Evolutionary conservation across 2,797 vertebrate species (phyloP), one percentile per base, ranked within the genome.

Genomic region (Peromyscus melanophrys): DNA sequence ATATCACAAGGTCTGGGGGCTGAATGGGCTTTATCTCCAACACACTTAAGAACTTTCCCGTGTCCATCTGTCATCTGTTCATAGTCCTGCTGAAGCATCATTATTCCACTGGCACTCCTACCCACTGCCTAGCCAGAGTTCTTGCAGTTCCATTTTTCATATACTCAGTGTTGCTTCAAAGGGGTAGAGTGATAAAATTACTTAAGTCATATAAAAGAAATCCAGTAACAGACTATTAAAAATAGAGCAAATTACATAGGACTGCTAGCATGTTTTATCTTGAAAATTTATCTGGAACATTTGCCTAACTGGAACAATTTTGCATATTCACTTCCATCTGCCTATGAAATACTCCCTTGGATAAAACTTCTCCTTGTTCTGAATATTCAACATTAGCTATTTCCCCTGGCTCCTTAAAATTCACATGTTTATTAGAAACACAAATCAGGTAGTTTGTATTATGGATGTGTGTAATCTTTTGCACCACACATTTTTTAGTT

Each of bases 261-360:
- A 69, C 69, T 91, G 84, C 73, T 98, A 96, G 89, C 96, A 97
- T 96, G 95, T 96, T 98, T 97, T 97, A 98, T 97, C 96, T 98
- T 95, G 95, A 98, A 97, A 98, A 97, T 97, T 97, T 97, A 97
- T 98, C 91, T 97, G 93, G 91, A 97, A 95, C 95, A 96, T 97
- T 97, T 96, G 96, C 97, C 95, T 97, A 97, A 98, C 95, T 97
- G 92, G 96, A 97, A 96, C 94, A 97, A 89, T 96, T 97, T 98
- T 98, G 92, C 96, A 97, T 97, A 97, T 97, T 97, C 96, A 98
- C 94, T 97, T 97, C 96, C 97, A 98, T 98, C 97, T 98, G 97
- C 96, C 92, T 93, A 57, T 92, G 76, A 98, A 98, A 97, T 97
- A 98, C 91, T 96, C 67, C 31, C 95, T 93, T 49, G 81, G 57